phyloP scores from a whole-genome alignment of 2,888 invertebrate genomes.

The Spilosoma lubricipeda region DNA sequence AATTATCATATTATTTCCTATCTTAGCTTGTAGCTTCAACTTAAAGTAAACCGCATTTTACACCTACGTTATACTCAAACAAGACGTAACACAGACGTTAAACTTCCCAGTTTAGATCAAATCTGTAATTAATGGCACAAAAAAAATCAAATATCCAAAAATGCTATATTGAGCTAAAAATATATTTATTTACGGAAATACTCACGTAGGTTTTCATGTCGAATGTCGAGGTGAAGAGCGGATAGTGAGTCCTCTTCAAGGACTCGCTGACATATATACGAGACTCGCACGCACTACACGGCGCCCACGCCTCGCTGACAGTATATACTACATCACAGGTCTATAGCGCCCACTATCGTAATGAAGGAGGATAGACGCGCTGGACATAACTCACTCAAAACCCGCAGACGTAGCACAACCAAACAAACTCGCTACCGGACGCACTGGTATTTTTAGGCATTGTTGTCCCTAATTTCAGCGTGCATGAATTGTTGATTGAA shows the following conservation, averaged over 20 bases:
- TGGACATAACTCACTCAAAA: too few relatives aligned
- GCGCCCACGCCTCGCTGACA: background rate
- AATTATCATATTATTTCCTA: too few relatives aligned
- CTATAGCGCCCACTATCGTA: background rate
- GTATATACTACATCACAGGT: background rate
- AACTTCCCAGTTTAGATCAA: background rate
- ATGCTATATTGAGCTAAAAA: background rate
- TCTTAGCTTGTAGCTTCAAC: background rate
- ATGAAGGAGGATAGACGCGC: background rate
- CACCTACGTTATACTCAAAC: background rate
- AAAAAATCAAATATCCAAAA: background rate
- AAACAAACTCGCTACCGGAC: too few relatives aligned
- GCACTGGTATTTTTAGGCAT: too few relatives aligned
- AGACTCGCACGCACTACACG: background rate
- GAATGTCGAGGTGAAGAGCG: slow-evolving; percentile 30
- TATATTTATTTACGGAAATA: slow-evolving; percentile 25
- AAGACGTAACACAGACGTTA: background rate
- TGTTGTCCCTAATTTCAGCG: background rate
- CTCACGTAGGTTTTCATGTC: slow-evolving; percentile 67
- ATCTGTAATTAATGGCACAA: background rate
- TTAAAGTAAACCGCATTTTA: background rate
- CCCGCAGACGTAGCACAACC: too few relatives aligned
- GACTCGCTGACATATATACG: slow-evolving; percentile 53
- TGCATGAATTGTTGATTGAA: too few relatives aligned
- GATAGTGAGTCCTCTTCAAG: slow-evolving; percentile 39